Conservation (phyloP, 53 echinoderm and acorn worm genomes). For the Apostichopus leukothele region DNA sequence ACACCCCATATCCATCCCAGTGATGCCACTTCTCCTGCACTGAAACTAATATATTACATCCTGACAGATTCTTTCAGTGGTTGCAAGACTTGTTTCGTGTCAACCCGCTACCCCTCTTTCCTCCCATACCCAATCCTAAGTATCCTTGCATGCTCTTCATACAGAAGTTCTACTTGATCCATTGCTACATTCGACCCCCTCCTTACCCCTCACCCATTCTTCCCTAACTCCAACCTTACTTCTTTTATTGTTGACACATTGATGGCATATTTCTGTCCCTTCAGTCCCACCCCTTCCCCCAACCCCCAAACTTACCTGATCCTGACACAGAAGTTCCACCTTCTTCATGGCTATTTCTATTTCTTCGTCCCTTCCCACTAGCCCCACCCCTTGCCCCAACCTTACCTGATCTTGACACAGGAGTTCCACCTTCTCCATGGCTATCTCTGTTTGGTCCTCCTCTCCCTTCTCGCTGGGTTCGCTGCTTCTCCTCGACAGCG, state of each 20-base stretch:
- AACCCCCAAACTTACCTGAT: conserved; percentile 63
- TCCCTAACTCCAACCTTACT: background rate
- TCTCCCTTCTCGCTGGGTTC: conserved; percentile 58
- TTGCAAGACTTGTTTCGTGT: too few species aligned
- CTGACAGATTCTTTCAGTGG: too few species aligned
- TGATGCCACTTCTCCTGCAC: too few species aligned
- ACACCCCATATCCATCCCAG: too few species aligned
- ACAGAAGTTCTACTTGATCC: background rate
- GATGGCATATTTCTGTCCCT: too few species aligned
- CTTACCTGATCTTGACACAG: conserved; percentile 97
- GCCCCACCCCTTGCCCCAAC: background rate
- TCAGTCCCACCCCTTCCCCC: background rate
- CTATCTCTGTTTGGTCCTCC: conserved; percentile 73
- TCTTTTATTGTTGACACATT: too few species aligned
- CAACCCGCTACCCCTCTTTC: too few species aligned
- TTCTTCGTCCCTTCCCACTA: too few species aligned
- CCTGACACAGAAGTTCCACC: conserved; percentile 96
- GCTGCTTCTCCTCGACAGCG: conserved; percentile 52
- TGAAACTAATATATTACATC: too few species aligned
- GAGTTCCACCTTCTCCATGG: conserved; percentile 95
- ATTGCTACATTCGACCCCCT: background rate
- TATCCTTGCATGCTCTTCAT: too few species aligned
- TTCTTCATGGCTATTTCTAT: conserved; percentile 53
- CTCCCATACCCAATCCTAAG: background rate
- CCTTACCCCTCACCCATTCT: background rate